A percentile compares a stretch with the other conserved stretches of the same genome.
Conservation (phyloP, 2,797 vertebrate species). For the Luscinia luscinia region DNA sequence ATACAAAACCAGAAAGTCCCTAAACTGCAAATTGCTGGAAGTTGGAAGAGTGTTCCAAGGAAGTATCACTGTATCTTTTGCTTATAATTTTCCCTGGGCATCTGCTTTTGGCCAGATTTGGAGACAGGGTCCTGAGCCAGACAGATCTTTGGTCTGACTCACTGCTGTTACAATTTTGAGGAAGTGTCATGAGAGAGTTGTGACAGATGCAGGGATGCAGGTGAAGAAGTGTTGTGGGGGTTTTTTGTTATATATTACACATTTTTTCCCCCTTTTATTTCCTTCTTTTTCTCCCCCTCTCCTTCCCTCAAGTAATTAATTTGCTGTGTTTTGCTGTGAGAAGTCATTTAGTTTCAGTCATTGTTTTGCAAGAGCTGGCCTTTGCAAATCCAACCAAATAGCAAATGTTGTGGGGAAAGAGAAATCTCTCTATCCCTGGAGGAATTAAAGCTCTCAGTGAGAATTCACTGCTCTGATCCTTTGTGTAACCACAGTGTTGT, state of each 20-base stretch:
- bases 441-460: slow-evolving; percentile 60
- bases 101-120: slow-evolving; percentile 36
- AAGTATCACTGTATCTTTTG: slow-evolving; percentile 55
- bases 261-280: background rate
- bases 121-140: slow-evolving; percentile 48
- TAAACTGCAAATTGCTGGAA: slow-evolving; percentile 60
- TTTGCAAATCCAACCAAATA: background rate
- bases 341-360: background rate
- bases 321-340: background rate
- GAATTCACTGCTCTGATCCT: slow-evolving; percentile 50
- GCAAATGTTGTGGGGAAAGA: slow-evolving; percentile 24
- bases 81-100: slow-evolving; percentile 63
- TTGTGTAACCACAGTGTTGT: slow-evolving; percentile 65
- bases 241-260: background rate
- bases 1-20: slow-evolving; percentile 60
- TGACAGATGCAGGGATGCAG: slow-evolving; percentile 1
- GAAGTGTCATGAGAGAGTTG: background rate
- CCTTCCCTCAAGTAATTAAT: background rate
- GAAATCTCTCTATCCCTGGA: slow-evolving; percentile 49
- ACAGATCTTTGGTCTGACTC: background rate
- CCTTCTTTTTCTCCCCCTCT: rapidly evolving
- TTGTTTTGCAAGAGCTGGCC: background rate
- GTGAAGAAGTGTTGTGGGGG: background rate
- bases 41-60: slow-evolving; percentile 54
- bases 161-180: background rate